Conservation (phyloP, 2,888 invertebrate species). For the Parochlus steinenii region DNA sequence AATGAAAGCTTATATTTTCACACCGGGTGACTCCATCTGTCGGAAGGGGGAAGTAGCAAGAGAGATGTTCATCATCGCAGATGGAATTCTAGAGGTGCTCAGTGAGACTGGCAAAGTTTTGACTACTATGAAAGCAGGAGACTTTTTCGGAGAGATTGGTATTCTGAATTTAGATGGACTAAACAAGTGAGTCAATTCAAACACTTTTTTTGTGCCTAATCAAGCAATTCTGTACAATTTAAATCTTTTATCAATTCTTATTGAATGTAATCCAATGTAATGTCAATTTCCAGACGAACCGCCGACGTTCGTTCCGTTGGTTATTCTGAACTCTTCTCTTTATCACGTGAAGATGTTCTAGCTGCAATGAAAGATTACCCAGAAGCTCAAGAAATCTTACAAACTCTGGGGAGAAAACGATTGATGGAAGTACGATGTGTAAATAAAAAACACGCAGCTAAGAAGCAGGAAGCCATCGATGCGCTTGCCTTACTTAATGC, state of each 20-base stretch:
- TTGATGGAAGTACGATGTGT: conserved; percentile 67
- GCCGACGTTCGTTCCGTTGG: conserved; percentile 93
- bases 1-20: conserved; percentile 97
- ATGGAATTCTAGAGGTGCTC: conserved; percentile 88
- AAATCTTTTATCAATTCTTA: not conserved
- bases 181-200: conserved; percentile 55
- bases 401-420: conserved; percentile 69
- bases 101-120: conserved; percentile 85
- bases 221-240: not conserved
- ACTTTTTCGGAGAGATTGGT: conserved; percentile 96
- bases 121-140: conserved; percentile 92
- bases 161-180: conserved; percentile 89
- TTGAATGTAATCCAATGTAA: no score
- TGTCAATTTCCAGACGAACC: conserved; percentile 74
- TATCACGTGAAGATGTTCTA: conserved; percentile 85
- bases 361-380: conserved; percentile 95
- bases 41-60: conserved; percentile 86
- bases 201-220: not conserved
- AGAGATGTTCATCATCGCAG: conserved; percentile 97
- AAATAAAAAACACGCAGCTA: conserved; percentile 27
- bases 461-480: conserved; percentile 24
- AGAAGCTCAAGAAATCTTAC: conserved; percentile 88
- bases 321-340: conserved; percentile 84
- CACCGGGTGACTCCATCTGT: conserved; percentile 92
- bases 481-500: conserved; percentile 19